These are phyloP conservation scores for Characodon lateralis DNA, from an alignment of 2,797 vertebrate species.

Conservation along the genomic window DNA sequence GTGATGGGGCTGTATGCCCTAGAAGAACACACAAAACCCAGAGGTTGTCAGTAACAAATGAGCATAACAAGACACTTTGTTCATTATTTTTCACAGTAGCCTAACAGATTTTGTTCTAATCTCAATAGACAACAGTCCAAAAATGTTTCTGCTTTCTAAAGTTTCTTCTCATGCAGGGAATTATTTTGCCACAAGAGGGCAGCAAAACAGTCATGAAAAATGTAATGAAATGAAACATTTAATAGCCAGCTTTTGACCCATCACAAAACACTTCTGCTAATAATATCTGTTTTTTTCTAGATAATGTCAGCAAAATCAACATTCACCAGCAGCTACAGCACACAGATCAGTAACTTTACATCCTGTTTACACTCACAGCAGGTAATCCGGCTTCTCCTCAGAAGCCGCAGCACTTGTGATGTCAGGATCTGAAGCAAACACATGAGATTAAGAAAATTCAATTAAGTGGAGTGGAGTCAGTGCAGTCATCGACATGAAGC, in stretches of 20 bases:
- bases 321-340: not conserved
- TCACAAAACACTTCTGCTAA: not conserved
- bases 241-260: not conserved
- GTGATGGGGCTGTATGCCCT: slow-evolving; percentile 80
- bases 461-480: slow-evolving; percentile 17
- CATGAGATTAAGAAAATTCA: slow-evolving; percentile 22
- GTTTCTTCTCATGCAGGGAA: slow-evolving; percentile 8
- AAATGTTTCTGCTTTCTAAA: not conserved
- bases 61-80: not conserved
- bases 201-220: slow-evolving; percentile 26
- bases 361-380: slow-evolving; percentile 81
- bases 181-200: slow-evolving; percentile 58
- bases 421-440: slow-evolving; percentile 67
- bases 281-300: not conserved
- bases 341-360: slow-evolving; percentile 14
- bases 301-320: not conserved
- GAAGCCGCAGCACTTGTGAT: slow-evolving; percentile 59
- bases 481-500: slow-evolving; percentile 12
- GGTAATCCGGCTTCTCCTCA: slow-evolving; percentile 83
- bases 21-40: slow-evolving; percentile 10
- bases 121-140: not conserved
- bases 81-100: not conserved
- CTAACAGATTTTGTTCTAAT: not conserved
- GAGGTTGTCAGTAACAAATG: not conserved
- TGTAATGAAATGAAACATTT: not conserved